These are phyloP conservation scores for Lepus timidus DNA, from an alignment of 2,113 vertebrate genomes.

Conservation along the genomic window DNA sequence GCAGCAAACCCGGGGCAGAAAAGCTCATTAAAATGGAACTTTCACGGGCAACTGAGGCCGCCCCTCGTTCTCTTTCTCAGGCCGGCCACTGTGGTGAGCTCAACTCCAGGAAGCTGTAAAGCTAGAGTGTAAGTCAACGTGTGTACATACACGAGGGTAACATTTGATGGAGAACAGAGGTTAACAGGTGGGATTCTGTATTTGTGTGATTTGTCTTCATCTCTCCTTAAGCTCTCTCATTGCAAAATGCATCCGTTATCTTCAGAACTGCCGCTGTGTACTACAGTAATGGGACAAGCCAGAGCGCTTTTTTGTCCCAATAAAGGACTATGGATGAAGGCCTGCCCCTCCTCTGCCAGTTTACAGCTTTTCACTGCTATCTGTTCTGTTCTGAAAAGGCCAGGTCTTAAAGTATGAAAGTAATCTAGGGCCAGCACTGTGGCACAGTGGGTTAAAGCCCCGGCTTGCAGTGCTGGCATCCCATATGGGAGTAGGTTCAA, in stretches of 20 bases:
- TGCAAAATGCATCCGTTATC: not conserved
- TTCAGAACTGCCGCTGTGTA: not conserved
- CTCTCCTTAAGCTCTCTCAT: not conserved
- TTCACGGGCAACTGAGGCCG: not conserved
- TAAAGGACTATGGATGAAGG: slow-evolving; percentile 61
- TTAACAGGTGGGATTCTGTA: not conserved
- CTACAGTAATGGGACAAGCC: not conserved
- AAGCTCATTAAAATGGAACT: slow-evolving; percentile 50
- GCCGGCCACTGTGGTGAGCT: not conserved
- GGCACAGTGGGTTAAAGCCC: too few species aligned
- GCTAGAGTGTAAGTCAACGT: not conserved
- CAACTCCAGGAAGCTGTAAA: not conserved
- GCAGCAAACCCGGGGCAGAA: not conserved
- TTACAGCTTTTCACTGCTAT: slow-evolving; percentile 17
- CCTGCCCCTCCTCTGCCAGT: slow-evolving; percentile 36
- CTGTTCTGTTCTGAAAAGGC: not conserved
- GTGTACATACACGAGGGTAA: not conserved
- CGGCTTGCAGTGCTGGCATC: too few species aligned
- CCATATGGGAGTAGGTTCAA: too few species aligned
- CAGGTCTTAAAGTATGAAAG: slow-evolving; percentile 39
- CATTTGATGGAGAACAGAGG: not conserved
- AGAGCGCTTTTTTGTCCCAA: slow-evolving; percentile 20
- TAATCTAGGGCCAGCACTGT: not conserved
- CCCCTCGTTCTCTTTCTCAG: slow-evolving; percentile 25
- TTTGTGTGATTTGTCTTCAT: slow-evolving; percentile 13